Conservation (phyloP, 2,113 vertebrate genomes). For the Phyllostomus hastatus region DNA sequence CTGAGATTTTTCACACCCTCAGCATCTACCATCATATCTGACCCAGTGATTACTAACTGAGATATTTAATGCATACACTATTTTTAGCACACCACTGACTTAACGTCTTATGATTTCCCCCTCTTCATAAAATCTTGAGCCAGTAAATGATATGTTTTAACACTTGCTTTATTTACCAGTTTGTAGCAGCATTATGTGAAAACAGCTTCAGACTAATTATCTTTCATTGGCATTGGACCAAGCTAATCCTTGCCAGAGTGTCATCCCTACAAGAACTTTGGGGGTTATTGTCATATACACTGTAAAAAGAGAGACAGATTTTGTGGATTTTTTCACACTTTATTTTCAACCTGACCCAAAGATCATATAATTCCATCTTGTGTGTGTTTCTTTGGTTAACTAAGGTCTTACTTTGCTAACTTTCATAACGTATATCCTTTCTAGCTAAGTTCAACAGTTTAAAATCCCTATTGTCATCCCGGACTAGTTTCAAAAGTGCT, state of each 20-base stretch:
- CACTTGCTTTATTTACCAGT: neutral
- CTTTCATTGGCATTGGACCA: neutral
- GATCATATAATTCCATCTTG: neutral
- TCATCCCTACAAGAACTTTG: neutral
- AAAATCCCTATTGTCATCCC: neutral
- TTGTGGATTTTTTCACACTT: neutral
- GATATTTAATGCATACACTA: neutral
- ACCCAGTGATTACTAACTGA: neutral
- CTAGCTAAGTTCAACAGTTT: neutral
- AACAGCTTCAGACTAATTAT: neutral
- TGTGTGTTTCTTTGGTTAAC: neutral
- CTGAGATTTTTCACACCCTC: neutral
- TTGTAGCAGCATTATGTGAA: neutral
- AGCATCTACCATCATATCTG: neutral
- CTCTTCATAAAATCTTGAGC: neutral
- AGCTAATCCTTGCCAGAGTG: neutral
- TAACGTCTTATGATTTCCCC: neutral
- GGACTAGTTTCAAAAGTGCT: neutral
- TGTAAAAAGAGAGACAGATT: neutral
- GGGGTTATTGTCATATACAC: neutral
- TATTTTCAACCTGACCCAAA: neutral
- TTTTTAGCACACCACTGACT: neutral
- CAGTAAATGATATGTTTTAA: conserved; percentile 5
- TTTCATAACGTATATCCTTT: neutral
- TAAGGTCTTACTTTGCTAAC: neutral